Base-by-base conservation (phyloP, 2,888 invertebrate species). In the Drosophila silvestris region DNA sequence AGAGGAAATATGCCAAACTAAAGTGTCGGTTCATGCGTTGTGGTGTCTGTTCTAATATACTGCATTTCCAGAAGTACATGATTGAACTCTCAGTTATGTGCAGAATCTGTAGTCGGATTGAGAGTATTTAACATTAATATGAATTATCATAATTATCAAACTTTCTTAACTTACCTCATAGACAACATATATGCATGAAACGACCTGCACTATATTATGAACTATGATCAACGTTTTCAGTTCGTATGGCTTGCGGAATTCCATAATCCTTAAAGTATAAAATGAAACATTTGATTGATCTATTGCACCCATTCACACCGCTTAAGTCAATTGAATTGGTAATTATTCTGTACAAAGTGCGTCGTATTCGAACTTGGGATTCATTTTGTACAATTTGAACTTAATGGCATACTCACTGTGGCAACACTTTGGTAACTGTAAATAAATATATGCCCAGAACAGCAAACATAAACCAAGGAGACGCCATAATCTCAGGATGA, bases 201-300 rank as follows among this genome's bases (percentile, higher is more conserved):
- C 12, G 14, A 98, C 96, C 95, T 98, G 98, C 58, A 95, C 91
- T n/a, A 97, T 93, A 92, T 98, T 98, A 94, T 98, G 98, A 83
- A 95, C 94, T 70, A 96, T 95, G 79, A 98, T 95, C 39, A 96
- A 91, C 3, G 92, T 94, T 79, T 95, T 95, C 37, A 98, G 93
- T 16, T 95, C 93, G 90, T 95, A 96, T 0, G 98, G 95, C 75
- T 94, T 94, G 62, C 96, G 94, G 82, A 95, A 93, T 87, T 94
- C 94, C 98, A 98, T 98, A 82, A 83, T 85, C n/a, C 93, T 93
- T 66, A 12, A 75, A 79, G 5, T 6, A 63, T 14, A 10, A 9
- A 69, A 58, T 28, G 22, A 5, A n/a, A 63, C 41, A 59, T 59
- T 56, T 32, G 7, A 65, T 66, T 51, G 37, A 28, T n/a, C 26